Conservation (phyloP, 92 coral and sea anemone genomes). For the Heteractis magnifica region DNA sequence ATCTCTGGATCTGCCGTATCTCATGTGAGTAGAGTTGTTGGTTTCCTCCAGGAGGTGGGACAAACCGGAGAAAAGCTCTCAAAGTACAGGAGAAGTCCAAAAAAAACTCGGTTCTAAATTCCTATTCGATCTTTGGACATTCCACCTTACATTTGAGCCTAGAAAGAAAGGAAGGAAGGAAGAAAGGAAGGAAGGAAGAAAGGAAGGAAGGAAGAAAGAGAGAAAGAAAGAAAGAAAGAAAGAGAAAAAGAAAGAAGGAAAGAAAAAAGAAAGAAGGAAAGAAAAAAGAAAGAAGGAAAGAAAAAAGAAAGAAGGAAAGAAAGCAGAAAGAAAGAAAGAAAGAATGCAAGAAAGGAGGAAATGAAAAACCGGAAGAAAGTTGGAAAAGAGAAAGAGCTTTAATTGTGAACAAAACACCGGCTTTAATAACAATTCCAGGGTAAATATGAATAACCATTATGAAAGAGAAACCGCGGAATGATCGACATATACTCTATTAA, state of each 20-base stretch:
- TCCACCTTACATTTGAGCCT: background rate
- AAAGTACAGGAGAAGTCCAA: no score
- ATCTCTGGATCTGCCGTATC: no score
- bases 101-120: no score
- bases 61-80: no score
- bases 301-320: background rate
- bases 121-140: no score
- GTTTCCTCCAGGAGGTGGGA: no score
- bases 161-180: background rate
- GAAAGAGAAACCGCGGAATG: no score
- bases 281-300: background rate
- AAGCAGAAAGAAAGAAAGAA: background rate
- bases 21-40: no score
- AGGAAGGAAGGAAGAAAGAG: background rate
- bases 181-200: no score
- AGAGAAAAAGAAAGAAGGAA: background rate
- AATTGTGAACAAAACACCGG: background rate
- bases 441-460: no score
- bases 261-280: background rate
- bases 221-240: background rate
- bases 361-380: background rate
- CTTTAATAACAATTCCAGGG: no score
- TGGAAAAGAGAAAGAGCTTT: background rate
- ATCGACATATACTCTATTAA: no score
- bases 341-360: background rate